These are phyloP conservation scores for Drosophila grimshawi DNA, from an alignment of 1,140 invertebrate genomes.

Conservation along the genomic window DNA sequence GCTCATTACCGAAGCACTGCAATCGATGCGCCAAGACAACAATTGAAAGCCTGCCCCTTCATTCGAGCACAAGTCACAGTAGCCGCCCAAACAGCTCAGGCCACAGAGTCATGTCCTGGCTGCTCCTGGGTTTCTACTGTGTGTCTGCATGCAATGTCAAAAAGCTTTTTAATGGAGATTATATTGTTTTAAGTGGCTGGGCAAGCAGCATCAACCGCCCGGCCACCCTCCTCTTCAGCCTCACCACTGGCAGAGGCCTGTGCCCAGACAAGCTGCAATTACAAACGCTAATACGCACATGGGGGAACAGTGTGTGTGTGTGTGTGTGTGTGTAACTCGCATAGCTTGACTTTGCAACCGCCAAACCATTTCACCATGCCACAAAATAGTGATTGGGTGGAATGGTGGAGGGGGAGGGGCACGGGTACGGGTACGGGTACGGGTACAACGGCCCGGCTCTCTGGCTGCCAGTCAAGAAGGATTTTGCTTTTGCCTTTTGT, in stretches of 20 bases:
- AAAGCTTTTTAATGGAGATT: slow-evolving; percentile 83
- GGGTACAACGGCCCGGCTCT: neutral
- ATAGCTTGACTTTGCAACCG: slow-evolving; percentile 76
- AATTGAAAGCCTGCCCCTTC: slow-evolving; percentile 10
- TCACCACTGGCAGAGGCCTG: neutral
- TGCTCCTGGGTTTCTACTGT: neutral
- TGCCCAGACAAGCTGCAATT: slow-evolving; percentile 74
- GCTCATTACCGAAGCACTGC: slow-evolving; percentile 38
- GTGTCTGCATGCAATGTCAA: slow-evolving; percentile 71
- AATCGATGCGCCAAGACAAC: slow-evolving; percentile 51
- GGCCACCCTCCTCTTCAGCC: neutral
- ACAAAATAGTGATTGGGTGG: slow-evolving; percentile 43
- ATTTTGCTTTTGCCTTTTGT: slow-evolving; percentile 12
- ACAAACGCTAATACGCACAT: slow-evolving; percentile 69
- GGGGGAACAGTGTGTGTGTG: neutral
- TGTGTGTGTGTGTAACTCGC: neutral
- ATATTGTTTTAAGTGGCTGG: slow-evolving; percentile 81
- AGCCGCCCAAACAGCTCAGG: neutral
- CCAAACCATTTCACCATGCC: slow-evolving; percentile 67
- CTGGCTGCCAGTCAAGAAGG: slow-evolving; percentile 11
- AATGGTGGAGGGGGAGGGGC: neutral
- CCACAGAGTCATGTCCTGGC: neutral
- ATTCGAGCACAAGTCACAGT: neutral
- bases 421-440: neutral
- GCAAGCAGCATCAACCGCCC: neutral